Percentiles rank a stretch among this genome's conserved stretches.
These are phyloP conservation scores for Sebastes hubbsi DNA, from an alignment of 2,797 vertebrate genomes.

Conservation along the genomic window DNA sequence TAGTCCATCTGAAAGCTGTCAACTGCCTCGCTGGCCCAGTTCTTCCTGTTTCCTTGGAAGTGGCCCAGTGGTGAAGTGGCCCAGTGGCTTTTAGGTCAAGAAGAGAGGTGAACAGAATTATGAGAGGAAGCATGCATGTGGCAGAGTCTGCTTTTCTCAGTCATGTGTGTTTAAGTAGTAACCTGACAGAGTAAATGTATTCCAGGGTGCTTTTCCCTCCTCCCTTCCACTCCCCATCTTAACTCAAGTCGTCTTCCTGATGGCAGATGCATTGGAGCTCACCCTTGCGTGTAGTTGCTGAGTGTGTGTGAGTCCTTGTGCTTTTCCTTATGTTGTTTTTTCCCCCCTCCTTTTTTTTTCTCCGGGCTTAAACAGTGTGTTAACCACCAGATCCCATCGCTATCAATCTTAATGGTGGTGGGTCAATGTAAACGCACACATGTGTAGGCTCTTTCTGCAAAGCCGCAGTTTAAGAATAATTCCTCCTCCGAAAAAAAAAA, in stretches of 20 bases:
- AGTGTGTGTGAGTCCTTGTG: conserved; percentile 78
- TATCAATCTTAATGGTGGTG: conserved; percentile 82
- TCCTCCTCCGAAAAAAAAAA: conserved; percentile 46
- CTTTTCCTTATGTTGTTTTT: conserved; percentile 75
- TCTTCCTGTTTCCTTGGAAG: conserved; percentile 78
- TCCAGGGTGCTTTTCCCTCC: conserved; percentile 49
- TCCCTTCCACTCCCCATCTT: conserved; percentile 61
- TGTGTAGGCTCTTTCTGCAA: conserved; percentile 80
- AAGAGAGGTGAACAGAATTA: conserved; percentile 82
- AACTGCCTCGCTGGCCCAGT: conserved; percentile 52
- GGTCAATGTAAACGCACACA: conserved; percentile 80
- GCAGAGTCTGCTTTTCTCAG: conserved; percentile 81
- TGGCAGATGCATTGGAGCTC: conserved; percentile 77
- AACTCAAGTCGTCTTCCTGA: conserved; percentile 77
- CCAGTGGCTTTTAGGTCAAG: conserved; percentile 78
- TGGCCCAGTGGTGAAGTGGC: conserved; percentile 71
- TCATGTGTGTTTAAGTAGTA: conserved; percentile 79
- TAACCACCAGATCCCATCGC: conserved; percentile 83
- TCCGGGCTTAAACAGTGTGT: conserved; percentile 77
- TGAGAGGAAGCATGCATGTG: conserved; percentile 82
- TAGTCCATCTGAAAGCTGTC: conserved; percentile 77
- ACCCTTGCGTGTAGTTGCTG: conserved; percentile 76
- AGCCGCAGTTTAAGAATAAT: conserved; percentile 78
- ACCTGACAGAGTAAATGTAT: conserved; percentile 80
- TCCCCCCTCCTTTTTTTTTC: conserved; percentile 51